These are phyloP conservation scores for Poecile montanus DNA, from an alignment of 2,797 vertebrate species.

Conservation along the genomic window DNA sequence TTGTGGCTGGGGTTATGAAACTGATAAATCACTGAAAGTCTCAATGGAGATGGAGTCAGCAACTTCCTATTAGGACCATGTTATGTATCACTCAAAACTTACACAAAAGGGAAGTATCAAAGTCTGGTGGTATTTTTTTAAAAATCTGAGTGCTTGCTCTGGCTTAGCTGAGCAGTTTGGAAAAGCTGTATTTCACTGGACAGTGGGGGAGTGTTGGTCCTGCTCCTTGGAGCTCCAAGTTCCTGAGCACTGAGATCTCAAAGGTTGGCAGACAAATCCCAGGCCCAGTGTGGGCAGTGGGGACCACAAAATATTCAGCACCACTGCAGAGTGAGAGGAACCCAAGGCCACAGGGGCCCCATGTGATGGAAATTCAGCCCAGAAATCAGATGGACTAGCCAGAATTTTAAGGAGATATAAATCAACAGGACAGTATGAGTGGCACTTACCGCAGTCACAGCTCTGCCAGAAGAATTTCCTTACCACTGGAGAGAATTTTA, in stretches of 20 bases:
- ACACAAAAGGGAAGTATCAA: neutral
- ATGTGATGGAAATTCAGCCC: neutral
- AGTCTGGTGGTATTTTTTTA: neutral
- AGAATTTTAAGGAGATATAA: neutral
- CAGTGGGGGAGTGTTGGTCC: neutral
- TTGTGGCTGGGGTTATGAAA: conserved; percentile 54
- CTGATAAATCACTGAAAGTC: conserved; percentile 38
- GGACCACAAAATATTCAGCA: neutral
- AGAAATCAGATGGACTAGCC: neutral
- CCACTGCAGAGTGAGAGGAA: neutral
- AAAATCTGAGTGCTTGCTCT: neutral
- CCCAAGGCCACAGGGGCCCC: neutral
- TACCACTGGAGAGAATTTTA: neutral
- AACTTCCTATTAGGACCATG: neutral
- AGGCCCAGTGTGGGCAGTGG: neutral
- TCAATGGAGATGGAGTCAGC: neutral
- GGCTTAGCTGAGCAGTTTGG: neutral
- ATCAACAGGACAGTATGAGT: neutral
- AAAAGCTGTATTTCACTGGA: neutral
- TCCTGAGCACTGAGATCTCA: neutral
- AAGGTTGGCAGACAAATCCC: neutral
- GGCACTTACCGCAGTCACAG: neutral
- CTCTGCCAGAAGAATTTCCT: neutral
- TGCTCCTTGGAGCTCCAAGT: neutral
- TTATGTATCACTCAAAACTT: neutral